Evolutionary conservation across 1,140 invertebrate genomes (phyloP), one percentile per base, ranked within the genome.

Genomic region (Listronotus oregonensis): DNA sequence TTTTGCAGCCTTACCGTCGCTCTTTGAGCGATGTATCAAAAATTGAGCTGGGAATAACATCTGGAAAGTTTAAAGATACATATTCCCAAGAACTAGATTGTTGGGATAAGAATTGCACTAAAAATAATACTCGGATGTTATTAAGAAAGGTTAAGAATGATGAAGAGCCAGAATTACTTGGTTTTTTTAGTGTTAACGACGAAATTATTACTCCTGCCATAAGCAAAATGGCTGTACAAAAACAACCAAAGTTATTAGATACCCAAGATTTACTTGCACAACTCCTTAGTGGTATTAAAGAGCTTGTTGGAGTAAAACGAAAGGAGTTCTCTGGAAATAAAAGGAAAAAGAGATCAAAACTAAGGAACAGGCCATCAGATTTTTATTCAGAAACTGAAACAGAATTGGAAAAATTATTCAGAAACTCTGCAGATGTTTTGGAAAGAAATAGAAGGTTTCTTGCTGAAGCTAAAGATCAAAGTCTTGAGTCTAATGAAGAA

Each of bases 141-240:
- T 40, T 57, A 32, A 49, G 46, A 14, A 63, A 63, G 39, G 40
- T 46, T 15, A 6, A 18, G 14, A 14, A 67, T 14, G 44, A 59
- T 15, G 43, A 57, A 12, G 49, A 64, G n/a, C 31, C 60, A 27
- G 40, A 67, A 14, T 46, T 71, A n/a, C 40, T 68, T 11, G 69
- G 66, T 17, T 71, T 71, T 54, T 65, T 47, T 17, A 61, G 21
- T 37, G 47, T 65, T 32, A 71, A 68, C 55, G 50, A 71, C 42
- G 61, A 71, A 50, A 39, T 12, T 32, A 17, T 27, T n/a, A 44
- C 47, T 34, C 56, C 51, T 15, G 14, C 31, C 6, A 32, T 6
- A 7, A 60, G 40, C 40, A 68, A 42, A 63, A 52, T 43, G 43
- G 51, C 17, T n/a, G 18, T 51, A 10, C 51, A 14, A 18, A 14